phyloP scores from a whole-genome alignment of 1,140 invertebrate genomes.

The Cotesia chilonis region DNA sequence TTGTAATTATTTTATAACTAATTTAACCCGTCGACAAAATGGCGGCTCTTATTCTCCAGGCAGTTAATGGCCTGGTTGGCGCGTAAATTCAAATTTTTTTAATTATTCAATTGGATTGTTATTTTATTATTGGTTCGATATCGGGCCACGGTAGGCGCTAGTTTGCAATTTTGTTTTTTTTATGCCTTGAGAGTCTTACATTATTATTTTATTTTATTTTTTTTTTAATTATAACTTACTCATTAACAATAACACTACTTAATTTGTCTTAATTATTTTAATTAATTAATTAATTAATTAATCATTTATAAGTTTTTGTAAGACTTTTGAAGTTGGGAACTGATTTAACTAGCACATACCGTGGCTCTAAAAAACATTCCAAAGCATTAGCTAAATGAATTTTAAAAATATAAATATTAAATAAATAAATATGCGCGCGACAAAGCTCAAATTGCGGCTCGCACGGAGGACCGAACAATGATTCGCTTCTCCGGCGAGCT shows the following conservation, averaged over 20 bases:
- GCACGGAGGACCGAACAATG: conserved; percentile 63
- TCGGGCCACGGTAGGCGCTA: conserved; percentile 34
- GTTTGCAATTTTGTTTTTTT: conserved; percentile 17
- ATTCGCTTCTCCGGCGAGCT: conserved; percentile 66
- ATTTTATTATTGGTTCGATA: conserved; percentile 17
- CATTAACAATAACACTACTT: neutral
- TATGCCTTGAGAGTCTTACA: conserved; percentile 29
- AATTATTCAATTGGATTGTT: conserved; percentile 1
- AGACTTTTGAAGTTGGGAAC: conserved; percentile 26
- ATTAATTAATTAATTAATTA: neutral
- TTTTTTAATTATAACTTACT: too few species aligned
- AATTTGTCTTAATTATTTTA: conserved; percentile 11
- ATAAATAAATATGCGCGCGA: conserved; percentile 53
- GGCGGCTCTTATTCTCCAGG: too few species aligned
- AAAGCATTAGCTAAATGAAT: neutral
- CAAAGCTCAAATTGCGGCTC: conserved; percentile 65
- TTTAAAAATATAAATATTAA: conserved; percentile 10
- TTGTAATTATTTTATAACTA: too few species aligned
- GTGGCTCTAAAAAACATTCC: conserved; percentile 1
- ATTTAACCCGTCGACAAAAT: too few species aligned
- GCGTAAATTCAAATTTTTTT: conserved; percentile 19
- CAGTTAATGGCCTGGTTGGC: neutral
- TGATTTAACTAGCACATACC: conserved; percentile 21
- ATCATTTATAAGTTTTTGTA: conserved; percentile 4
- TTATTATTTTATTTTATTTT: neutral